These are phyloP conservation scores for Alcedo atthis DNA, from an alignment of 2,797 vertebrate species.

Conservation along the genomic window DNA sequence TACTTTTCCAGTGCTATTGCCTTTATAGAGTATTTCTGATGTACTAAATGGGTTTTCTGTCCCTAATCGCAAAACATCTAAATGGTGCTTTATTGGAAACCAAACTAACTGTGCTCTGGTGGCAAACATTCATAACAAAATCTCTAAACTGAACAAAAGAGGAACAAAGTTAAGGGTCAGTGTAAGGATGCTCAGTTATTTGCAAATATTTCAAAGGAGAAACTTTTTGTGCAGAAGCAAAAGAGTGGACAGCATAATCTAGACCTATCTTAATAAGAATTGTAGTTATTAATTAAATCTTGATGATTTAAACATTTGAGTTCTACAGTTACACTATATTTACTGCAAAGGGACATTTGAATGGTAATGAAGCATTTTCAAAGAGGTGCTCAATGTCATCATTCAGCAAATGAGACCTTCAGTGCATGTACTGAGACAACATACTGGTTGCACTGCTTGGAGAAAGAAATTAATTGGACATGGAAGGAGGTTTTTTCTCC, in stretches of 20 bases:
- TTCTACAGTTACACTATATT: not conserved
- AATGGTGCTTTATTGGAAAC: constrained; percentile 45
- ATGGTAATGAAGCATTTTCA: not conserved
- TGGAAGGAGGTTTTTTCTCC: not conserved
- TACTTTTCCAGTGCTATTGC: not conserved
- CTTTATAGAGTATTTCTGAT: constrained; percentile 35
- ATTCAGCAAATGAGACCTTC: not conserved
- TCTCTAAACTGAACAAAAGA: constrained; percentile 1
- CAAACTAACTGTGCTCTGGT: constrained; percentile 37
- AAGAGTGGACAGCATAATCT: not conserved
- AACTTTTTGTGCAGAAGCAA: not conserved
- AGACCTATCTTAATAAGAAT: not conserved
- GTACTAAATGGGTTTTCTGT: constrained; percentile 20
- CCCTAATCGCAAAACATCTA: constrained; percentile 17
- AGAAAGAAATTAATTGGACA: not conserved
- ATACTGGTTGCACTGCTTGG: not conserved
- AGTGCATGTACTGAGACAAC: not conserved
- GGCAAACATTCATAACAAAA: constrained; percentile 31
- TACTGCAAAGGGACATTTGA: not conserved
- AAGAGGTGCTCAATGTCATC: not conserved
- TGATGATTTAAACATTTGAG: not conserved
- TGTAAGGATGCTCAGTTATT: not conserved
- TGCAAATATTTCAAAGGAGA: constrained; percentile 3
- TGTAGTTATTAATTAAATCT: not conserved
- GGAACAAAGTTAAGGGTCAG: not conserved